These are phyloP conservation scores for Acronicta aceris DNA, from an alignment of 2,888 invertebrate species.

Conservation along the genomic window DNA sequence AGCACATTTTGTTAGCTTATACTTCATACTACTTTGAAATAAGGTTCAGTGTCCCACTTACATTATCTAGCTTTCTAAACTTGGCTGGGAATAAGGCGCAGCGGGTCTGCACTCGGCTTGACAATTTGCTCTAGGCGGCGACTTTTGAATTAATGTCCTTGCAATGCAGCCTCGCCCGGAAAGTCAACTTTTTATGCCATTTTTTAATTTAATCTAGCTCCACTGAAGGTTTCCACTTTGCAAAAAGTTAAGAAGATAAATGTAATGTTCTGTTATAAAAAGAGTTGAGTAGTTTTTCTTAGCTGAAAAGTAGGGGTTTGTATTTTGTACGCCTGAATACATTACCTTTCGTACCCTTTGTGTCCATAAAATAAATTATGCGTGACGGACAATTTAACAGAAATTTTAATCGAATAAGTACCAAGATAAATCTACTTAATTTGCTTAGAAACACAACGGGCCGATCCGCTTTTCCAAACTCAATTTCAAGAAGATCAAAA, in stretches of 20 bases:
- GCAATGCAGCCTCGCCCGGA: slow-evolving; percentile 58
- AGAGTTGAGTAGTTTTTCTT: slow-evolving; percentile 54
- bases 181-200: slow-evolving; percentile 59
- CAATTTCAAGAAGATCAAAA: slow-evolving; percentile 66
- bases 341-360: slow-evolving; percentile 20
- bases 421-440: slow-evolving; percentile 48
- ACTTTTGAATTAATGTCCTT: slow-evolving; percentile 69
- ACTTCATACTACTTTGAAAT: slow-evolving; percentile 34
- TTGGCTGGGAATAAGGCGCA: slow-evolving; percentile 48
- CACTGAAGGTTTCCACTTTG: slow-evolving; percentile 51
- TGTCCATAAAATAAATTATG: slow-evolving; percentile 17
- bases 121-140: slow-evolving; percentile 61
- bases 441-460: slow-evolving; percentile 50
- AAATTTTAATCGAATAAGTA: slow-evolving; percentile 51
- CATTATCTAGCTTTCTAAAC: slow-evolving; percentile 54
- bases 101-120: slow-evolving; percentile 53
- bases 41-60: slow-evolving; percentile 29
- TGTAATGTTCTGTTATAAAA: slow-evolving; percentile 54
- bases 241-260: slow-evolving; percentile 58
- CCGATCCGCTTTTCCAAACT: slow-evolving; percentile 57
- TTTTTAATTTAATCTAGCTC: slow-evolving; percentile 62
- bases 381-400: slow-evolving; percentile 17
- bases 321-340: slow-evolving; percentile 24
- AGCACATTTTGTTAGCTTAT: slow-evolving; percentile 34
- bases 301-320: slow-evolving; percentile 25